Evolutionary conservation across 1,140 invertebrate species (phyloP).

Genomic region (Whitmania pigra): DNA sequence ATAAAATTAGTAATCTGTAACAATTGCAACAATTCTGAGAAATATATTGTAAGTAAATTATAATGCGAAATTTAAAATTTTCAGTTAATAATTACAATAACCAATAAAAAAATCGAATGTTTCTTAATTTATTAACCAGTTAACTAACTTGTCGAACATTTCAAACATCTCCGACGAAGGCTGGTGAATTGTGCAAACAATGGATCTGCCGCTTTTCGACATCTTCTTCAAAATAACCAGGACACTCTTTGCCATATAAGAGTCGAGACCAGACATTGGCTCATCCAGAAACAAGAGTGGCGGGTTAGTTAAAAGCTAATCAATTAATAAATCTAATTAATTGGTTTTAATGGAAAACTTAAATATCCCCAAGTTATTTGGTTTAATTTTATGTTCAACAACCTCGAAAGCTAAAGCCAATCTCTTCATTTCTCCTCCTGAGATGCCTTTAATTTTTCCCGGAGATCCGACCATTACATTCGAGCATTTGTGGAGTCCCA

Average conservation of each 20-base stretch:
- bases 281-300: slow-evolving; percentile 92
- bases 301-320: slow-evolving; percentile 67
- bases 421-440: slow-evolving; percentile 85
- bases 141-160: slow-evolving; percentile 9
- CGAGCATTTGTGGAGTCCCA: slow-evolving; percentile 67
- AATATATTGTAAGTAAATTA: not conserved
- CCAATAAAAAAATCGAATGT: too few relatives aligned
- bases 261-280: slow-evolving; percentile 82
- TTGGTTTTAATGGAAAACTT: too few relatives aligned
- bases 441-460: slow-evolving; percentile 68
- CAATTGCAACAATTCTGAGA: too few relatives aligned
- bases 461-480: slow-evolving; percentile 56
- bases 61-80: not conserved
- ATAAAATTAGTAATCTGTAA: slow-evolving; percentile 61
- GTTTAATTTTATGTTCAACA: too few relatives aligned
- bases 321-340: too few relatives aligned
- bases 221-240: slow-evolving; percentile 54
- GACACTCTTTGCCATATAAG: slow-evolving; percentile 79
- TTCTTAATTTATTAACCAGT: too few relatives aligned
- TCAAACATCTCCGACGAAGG: slow-evolving; percentile 43
- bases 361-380: too few relatives aligned
- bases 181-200: slow-evolving; percentile 88
- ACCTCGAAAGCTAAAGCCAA: slow-evolving; percentile 86
- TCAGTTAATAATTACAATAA: too few relatives aligned
- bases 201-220: slow-evolving; percentile 71